Evolutionary conservation across 2,113 vertebrate species (phyloP), one percentile per base, ranked within the genome.

Genomic region (Anarhynchus alexandrinus): DNA sequence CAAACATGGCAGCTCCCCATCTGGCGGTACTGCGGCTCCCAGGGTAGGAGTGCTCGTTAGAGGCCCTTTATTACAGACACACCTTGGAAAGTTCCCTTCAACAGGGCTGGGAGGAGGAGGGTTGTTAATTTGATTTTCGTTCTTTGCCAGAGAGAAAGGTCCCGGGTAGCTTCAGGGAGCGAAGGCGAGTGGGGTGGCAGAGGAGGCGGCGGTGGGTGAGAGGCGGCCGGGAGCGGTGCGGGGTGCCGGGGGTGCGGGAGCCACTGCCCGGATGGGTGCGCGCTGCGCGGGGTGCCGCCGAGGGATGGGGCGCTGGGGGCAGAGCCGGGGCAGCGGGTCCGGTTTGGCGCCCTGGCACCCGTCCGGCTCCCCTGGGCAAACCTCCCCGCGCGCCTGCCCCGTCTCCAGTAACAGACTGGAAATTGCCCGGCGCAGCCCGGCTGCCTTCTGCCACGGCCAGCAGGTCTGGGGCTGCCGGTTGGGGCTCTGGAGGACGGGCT

Each of bases 81-180:
- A 90, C 96, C 95, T 96, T 88, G 91, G 84, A 96, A 94, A 96
- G 85, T 96, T 94, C 45, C 64, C 36, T 72, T 62, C 62, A 42
- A 14, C 47, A 16, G 49, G 29, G 29, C 81, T 70, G 66, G 77
- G 54, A 88, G 66, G n/a, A 69, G 61, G 23, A 90, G 87, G 38
- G 36, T 32, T 82, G 22, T 54, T 59, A 64, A 82, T 91, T 82
- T 43, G 11, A 30, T 78, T 59, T 77, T 74, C 9, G 22, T 59
- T 78, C 72, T 69, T 69, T 83, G 32, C 59, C 73, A 38, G 47
- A 65, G 76, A 76, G 51, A 66, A 92, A 92, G 76, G 47, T 92
- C 72, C 57, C 11, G 0, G 27, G 72, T 67, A 42, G 26, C 76
- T 83, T 66, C 61, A 36, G 65, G 51, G 47, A 77, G 30, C 0